Evolutionary conservation across 2,797 vertebrate species (phyloP).

Genomic region (Dendrocincla fuliginosa): DNA sequence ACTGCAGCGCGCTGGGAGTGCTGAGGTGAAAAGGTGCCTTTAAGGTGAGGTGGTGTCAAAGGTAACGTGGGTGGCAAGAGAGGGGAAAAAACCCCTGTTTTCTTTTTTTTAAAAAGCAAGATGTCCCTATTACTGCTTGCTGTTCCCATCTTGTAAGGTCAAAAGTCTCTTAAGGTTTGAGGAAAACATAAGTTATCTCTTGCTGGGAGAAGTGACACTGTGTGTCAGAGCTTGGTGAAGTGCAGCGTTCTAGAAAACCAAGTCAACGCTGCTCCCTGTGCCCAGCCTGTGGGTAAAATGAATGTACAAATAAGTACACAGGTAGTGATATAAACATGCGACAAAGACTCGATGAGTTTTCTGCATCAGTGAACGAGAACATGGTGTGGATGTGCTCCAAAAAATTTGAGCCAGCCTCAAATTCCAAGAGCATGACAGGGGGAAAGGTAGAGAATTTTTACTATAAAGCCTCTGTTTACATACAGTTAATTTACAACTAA

Average conservation of each 20-base stretch:
- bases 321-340: not conserved
- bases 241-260: not conserved
- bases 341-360: not conserved
- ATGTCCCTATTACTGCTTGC: rapidly evolving
- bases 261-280: not conserved
- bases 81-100: not conserved
- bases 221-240: rapidly evolving
- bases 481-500: not conserved
- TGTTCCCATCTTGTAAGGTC: not conserved
- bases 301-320: not conserved
- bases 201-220: not conserved
- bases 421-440: not conserved
- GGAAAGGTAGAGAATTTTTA: not conserved
- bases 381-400: not conserved
- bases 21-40: rapidly evolving
- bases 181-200: not conserved
- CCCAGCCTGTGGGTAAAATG: not conserved
- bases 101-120: not conserved
- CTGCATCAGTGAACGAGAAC: not conserved
- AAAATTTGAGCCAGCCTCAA: not conserved
- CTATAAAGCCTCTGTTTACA: not conserved
- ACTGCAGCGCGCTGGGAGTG: rapidly evolving
- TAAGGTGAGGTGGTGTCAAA: not conserved
- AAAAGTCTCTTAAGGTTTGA: not conserved
- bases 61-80: not conserved